phyloP scores from a whole-genome alignment of 2,888 invertebrate genomes.

The Junonia oenone region DNA sequence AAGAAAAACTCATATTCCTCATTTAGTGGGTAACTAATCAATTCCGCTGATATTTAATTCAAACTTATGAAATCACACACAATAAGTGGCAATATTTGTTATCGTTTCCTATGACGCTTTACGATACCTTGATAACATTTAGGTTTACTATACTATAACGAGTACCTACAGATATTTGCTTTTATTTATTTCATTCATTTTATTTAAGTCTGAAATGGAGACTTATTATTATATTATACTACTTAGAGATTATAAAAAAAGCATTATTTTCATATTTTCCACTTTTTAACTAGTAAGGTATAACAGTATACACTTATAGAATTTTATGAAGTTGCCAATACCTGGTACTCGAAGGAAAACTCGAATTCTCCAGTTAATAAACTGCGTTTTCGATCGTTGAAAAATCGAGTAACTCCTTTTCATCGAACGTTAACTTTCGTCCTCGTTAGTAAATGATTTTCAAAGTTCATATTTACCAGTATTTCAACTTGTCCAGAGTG shows the following conservation, averaged over 20 bases:
- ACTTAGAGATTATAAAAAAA: too few relatives aligned
- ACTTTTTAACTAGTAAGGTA: too few relatives aligned
- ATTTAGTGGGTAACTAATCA: too few relatives aligned
- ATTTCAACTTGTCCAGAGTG: conserved; percentile 60
- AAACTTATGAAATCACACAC: background rate
- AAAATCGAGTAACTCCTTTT: conserved; percentile 3
- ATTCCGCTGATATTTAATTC: too few relatives aligned
- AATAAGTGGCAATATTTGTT: background rate
- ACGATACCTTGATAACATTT: background rate
- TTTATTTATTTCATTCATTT: background rate
- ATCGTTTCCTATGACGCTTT: background rate
- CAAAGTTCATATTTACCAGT: conserved; percentile 50
- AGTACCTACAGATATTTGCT: background rate
- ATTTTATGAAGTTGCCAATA: background rate
- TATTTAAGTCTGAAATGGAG: background rate
- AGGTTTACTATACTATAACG: background rate
- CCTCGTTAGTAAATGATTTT: conserved; percentile 43
- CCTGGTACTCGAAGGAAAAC: background rate
- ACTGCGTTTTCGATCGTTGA: background rate
- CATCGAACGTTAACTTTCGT: conserved; percentile 22
- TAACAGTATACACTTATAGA: too few relatives aligned
- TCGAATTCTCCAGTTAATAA: background rate
- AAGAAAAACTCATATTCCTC: too few relatives aligned
- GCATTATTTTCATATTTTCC: too few relatives aligned
- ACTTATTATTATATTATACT: too few relatives aligned